Evolutionary conservation across 2,113 vertebrate species (phyloP).

Genomic region (Apodemus speciosus): DNA sequence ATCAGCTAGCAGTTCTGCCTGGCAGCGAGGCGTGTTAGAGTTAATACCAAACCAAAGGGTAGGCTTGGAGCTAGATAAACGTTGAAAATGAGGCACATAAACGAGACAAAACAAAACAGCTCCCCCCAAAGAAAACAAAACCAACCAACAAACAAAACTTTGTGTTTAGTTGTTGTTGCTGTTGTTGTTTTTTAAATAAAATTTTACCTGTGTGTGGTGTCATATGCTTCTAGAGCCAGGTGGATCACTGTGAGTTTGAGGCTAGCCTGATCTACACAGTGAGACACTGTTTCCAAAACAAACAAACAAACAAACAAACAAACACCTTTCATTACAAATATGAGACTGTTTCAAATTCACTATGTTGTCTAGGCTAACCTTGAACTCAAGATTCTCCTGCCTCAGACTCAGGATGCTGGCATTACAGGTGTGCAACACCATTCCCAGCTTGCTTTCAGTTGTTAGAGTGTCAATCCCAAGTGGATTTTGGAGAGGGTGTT

Average conservation of each 20-base stretch:
- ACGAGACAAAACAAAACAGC: no score
- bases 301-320: neutral
- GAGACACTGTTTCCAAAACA: neutral
- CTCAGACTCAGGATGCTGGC: neutral
- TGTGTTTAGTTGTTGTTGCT: no score
- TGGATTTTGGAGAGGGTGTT: conserved; percentile 44
- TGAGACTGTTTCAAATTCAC: neutral
- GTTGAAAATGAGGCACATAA: conserved; percentile 13
- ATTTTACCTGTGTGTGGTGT: neutral
- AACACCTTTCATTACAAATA: neutral
- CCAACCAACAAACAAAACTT: no score
- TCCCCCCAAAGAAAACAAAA: no score
- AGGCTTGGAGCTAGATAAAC: conserved; percentile 52
- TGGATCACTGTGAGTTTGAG: neutral
- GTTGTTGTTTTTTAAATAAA: neutral
- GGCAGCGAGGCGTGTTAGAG: conserved; percentile 36
- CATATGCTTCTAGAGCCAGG: neutral
- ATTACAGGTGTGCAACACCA: neutral
- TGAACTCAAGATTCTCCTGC: neutral
- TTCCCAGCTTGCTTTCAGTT: conserved; percentile 24
- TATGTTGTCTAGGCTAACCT: neutral
- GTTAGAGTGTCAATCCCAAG: neutral
- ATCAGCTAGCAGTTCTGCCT: conserved; percentile 53
- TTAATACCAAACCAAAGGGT: conserved; percentile 60
- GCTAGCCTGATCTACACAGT: no score